phyloP scores from a whole-genome alignment of 2,888 invertebrate genomes.

The Sinotaia quadrata region DNA sequence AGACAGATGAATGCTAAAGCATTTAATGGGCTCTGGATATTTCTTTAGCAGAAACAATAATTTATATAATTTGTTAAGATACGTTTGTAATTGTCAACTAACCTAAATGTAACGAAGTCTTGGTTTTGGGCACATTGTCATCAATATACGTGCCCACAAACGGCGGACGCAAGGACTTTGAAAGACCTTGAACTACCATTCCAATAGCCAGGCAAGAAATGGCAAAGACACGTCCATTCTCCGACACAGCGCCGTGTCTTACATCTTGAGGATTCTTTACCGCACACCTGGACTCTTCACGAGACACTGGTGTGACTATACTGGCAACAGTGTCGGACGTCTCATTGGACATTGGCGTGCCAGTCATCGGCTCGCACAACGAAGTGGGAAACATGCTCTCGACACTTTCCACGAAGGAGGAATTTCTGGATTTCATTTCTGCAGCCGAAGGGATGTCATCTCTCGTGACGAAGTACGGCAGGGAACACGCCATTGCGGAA shows the following conservation, averaged over 20 bases:
- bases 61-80: too few species aligned
- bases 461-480: conserved; percentile 47
- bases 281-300: background rate
- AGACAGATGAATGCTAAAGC: too few species aligned
- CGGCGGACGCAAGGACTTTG: conserved; percentile 54
- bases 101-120: conserved; percentile 59
- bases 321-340: too few species aligned
- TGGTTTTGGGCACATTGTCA: conserved; percentile 57
- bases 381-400: background rate
- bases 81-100: too few species aligned
- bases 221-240: conserved; percentile 30
- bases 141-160: conserved; percentile 57
- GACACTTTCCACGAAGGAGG: background rate
- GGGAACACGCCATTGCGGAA: conserved; percentile 50
- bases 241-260: conserved; percentile 24
- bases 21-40: too few species aligned
- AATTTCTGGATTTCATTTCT: background rate
- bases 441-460: conserved; percentile 2
- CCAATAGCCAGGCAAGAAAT: conserved; percentile 45
- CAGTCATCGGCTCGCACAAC: background rate
- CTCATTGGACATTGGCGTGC: background rate
- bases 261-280: background rate
- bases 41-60: too few species aligned
- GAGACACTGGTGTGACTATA: too few species aligned
- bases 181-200: conserved; percentile 59